Evolutionary conservation across 2,113 vertebrate species (phyloP), one percentile per base, ranked within the genome.

Genomic region (Cheilinus undulatus): DNA sequence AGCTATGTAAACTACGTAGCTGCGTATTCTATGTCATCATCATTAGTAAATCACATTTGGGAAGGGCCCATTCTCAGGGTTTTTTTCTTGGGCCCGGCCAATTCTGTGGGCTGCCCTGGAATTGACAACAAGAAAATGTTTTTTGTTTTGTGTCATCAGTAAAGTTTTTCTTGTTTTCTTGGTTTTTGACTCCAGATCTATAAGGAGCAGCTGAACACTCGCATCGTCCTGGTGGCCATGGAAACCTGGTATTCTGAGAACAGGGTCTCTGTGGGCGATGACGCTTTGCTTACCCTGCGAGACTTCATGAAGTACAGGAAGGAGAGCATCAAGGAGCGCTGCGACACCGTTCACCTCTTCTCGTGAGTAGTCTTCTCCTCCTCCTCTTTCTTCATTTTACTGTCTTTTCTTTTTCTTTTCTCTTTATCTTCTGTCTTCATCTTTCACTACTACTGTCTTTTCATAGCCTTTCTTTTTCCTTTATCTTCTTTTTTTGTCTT

Each of bases 161-260:
- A 6, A 8, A 34, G 12, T 34, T 54, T 10, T 56, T 6, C 4
- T 13, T 4, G 19, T 6, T 34, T 28, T 20, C 1, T 32, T 32
- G 9, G 13, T 4, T 65, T 9, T 72, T 74, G 50, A 20, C 17
- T 52, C 30, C 80, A 99, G 97, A 97, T 99, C 87, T 99, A 96
- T 89, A 99, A 98, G 91, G 97, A 98, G 74, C 98, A 99, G 91
- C 94, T 99, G 69, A 99, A 98, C 91, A 99, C 97, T 5, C 95
- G 96, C 72, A 97, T 98, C 17, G 95, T 98, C 78, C 92, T 99
- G 87, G 96, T 99, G 28, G 96, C 96, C 88, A 99, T 99, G 97
- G 97, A 99, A 91, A 99, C 97, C 0, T 99, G 97, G 97, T 95
- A 96, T 0, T 91, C 93, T 0, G 94, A 95, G 78, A 96, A 99